Conservation (phyloP, 2,888 invertebrate species). For the Meghimatium bilineatum region DNA sequence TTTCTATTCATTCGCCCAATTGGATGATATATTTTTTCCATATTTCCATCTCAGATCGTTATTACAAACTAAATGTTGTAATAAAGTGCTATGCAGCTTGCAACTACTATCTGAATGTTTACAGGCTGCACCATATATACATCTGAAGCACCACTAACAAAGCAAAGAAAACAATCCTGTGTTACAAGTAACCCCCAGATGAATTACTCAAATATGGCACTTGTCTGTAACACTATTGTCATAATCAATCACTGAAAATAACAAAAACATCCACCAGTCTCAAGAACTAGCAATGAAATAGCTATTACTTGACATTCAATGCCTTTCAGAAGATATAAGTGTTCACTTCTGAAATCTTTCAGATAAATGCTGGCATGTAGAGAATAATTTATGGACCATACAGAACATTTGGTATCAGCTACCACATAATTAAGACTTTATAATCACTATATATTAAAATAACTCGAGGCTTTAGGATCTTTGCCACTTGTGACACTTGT, state of each 20-base stretch:
- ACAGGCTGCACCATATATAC: no score
- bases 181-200: background rate
- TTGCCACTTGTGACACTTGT: conserved; percentile 27
- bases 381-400: conserved; percentile 1
- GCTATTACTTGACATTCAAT: background rate
- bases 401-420: conserved; percentile 18
- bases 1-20: no score
- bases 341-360: conserved; percentile 10
- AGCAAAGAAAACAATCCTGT: background rate
- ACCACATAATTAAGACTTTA: background rate
- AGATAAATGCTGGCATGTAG: conserved; percentile 19
- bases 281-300: background rate
- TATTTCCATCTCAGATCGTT: no score
- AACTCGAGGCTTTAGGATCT: conserved; percentile 27
- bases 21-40: no score
- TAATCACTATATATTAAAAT: conserved; percentile 21
- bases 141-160: background rate
- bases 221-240: conserved; percentile 20
- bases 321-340: background rate
- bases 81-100: no score
- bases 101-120: no score
- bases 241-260: background rate
- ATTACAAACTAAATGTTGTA: no score
- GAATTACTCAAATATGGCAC: conserved; percentile 10
- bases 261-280: background rate